Evolutionary conservation across 2,113 vertebrate species (phyloP).

Genomic region (Australoheros scitulus): DNA sequence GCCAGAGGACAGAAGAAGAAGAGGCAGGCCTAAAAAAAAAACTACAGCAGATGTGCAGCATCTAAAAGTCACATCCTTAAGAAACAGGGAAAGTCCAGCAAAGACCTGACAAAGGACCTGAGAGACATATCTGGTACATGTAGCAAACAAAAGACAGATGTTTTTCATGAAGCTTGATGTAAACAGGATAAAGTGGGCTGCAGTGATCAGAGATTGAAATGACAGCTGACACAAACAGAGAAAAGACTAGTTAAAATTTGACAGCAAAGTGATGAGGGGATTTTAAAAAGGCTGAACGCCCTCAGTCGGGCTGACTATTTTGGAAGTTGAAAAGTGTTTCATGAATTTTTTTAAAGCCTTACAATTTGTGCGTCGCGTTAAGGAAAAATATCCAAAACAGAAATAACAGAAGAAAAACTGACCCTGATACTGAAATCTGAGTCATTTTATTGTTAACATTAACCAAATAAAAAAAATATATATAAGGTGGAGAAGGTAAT

Average conservation of each 20-base stretch:
- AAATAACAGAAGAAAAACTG: not conserved
- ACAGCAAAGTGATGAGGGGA: not conserved
- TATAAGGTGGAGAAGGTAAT: not conserved
- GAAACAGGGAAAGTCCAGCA: not conserved
- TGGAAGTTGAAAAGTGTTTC: not conserved
- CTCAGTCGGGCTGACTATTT: too few relatives aligned
- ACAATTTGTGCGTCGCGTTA: not conserved
- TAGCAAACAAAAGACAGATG: not conserved
- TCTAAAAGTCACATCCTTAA: not conserved
- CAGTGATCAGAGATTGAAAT: not conserved
- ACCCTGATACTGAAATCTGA: not conserved
- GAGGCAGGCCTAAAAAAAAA: not conserved
- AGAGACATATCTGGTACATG: not conserved
- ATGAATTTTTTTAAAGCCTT: not conserved
- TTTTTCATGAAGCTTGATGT: not conserved
- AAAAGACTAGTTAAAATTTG: not conserved
- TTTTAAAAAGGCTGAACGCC: not conserved
- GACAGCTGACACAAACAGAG: slow-evolving; percentile 11
- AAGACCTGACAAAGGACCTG: not conserved
- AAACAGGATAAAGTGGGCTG: not conserved
- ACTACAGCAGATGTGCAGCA: not conserved
- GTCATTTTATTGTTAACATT: not conserved
- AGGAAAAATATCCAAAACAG: not conserved
- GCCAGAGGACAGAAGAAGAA: not conserved
- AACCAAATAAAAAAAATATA: not conserved